Evolutionary conservation across 2,113 vertebrate genomes (phyloP), one percentile per base, ranked within the genome.

Genomic region (Empidonax traillii): DNA sequence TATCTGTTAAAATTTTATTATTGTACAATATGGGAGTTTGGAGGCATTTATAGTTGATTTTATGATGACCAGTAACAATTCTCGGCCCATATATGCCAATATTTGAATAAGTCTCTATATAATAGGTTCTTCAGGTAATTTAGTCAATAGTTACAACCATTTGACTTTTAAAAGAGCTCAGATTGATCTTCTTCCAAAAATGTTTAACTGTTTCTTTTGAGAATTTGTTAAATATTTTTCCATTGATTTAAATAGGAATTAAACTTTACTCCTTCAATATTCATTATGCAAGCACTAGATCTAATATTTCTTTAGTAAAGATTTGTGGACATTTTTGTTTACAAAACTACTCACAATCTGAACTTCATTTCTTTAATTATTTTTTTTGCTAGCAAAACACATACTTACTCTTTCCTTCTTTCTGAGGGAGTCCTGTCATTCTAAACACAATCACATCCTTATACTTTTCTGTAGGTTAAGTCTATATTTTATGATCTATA

Each of bases 21-120:
- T 74, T 90, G 7, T 33, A 43, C 28, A 85, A 43, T 89, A 51
- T 24, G 31, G 37, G 41, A 3, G 9, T 79, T 91, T 33, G 21
- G 46, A 85, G 22, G n/a, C 41, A 79, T 90, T 94, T 96, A 80
- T 82, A 82, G 46, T 6, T 83, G 71, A 55, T 82, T 93, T 95
- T 78, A 87, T 63, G 14, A 73, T 41, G 46, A 96, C 59, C 14
- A 53, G 4, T 76, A 85, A 75, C 28, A 25, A 62, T 69, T 94
- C 74, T 73, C 91, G 23, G 37, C n/a, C 27, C 2, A 4, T 55
- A 66, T 67, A 66, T 19, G 21, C 67, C 30, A 61, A 55, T 85
- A 79, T 87, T 89, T 88, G 14, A 53, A 88, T 74, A 84, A 51
- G 8, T 35, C 5, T 15, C 20, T 49, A 67, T 35, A 51, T 14